phyloP scores from a whole-genome alignment of 2,888 invertebrate species.

The Siphlonurus alternatus region DNA sequence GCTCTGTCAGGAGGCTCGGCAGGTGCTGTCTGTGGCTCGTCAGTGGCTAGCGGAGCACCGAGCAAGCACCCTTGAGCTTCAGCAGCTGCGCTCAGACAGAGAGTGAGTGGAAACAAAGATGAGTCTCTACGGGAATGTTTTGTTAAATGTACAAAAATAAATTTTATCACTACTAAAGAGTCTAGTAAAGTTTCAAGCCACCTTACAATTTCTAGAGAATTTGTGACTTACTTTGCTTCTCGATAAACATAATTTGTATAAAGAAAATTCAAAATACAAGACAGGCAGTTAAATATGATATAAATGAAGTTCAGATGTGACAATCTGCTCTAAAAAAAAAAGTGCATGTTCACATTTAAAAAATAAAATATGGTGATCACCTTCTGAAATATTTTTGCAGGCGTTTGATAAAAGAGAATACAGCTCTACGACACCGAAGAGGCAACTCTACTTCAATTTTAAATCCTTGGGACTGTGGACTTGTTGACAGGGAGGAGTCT shows the following conservation, averaged over 20 bases:
- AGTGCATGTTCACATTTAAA: not conserved
- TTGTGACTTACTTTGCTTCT: too few relatives aligned
- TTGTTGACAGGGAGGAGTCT: constrained; percentile 1
- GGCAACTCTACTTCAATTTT: not conserved
- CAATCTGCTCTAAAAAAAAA: too few relatives aligned
- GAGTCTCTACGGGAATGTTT: not conserved
- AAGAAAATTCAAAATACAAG: too few relatives aligned
- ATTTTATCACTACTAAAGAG: too few relatives aligned
- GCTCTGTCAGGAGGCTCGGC: not conserved
- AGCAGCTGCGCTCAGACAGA: not conserved
- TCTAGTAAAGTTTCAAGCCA: too few relatives aligned
- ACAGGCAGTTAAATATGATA: too few relatives aligned
- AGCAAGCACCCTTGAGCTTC: not conserved
- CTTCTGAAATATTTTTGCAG: too few relatives aligned
- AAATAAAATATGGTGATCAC: not conserved
- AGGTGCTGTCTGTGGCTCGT: constrained; percentile 1
- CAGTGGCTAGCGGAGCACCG: constrained; percentile 1
- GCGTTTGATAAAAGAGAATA: not conserved
- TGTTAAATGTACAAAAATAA: not conserved
- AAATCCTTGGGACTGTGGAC: not conserved
- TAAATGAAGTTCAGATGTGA: too few relatives aligned
- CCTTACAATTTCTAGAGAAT: too few relatives aligned
- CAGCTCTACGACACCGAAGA: not conserved
- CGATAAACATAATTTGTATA: too few relatives aligned
- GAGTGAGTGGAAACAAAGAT: not conserved